Conservation (phyloP, 2,113 vertebrate genomes). For the Saiga tatarica region DNA sequence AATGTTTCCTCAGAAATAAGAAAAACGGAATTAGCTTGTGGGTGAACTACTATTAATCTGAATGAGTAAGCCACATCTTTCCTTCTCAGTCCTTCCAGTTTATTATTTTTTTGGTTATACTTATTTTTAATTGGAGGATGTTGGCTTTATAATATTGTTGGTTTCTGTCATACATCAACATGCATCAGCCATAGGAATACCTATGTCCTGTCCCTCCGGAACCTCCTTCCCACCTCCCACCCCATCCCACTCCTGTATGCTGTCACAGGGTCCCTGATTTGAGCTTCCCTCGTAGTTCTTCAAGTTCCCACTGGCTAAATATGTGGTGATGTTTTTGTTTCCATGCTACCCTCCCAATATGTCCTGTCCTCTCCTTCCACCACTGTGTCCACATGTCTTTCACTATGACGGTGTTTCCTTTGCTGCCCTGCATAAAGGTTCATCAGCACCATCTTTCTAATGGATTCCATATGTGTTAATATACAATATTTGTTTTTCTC, state of each 20-base stretch:
- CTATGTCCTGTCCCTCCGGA: neutral
- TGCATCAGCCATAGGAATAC: neutral
- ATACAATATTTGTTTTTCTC: neutral
- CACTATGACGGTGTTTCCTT: neutral
- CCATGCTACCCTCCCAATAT: neutral
- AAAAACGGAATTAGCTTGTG: neutral
- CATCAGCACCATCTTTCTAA: neutral
- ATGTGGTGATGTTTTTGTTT: neutral
- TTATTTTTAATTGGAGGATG: neutral
- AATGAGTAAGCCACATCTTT: neutral
- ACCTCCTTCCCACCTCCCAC: neutral
- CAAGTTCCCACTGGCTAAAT: neutral
- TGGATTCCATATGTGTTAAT: neutral
- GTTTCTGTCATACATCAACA: neutral
- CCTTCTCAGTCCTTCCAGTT: neutral
- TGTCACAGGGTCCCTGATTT: neutral
- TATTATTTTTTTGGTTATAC: neutral
- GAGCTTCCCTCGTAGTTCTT: accelerated
- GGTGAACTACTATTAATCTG: neutral
- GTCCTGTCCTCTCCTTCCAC: neutral
- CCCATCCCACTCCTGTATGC: neutral
- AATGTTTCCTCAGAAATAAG: neutral
- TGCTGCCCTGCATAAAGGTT: neutral
- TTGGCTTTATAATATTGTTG: neutral
- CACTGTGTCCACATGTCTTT: neutral